Conservation (phyloP, 2,113 vertebrate genomes). For the Hippocampus mohnikei region DNA sequence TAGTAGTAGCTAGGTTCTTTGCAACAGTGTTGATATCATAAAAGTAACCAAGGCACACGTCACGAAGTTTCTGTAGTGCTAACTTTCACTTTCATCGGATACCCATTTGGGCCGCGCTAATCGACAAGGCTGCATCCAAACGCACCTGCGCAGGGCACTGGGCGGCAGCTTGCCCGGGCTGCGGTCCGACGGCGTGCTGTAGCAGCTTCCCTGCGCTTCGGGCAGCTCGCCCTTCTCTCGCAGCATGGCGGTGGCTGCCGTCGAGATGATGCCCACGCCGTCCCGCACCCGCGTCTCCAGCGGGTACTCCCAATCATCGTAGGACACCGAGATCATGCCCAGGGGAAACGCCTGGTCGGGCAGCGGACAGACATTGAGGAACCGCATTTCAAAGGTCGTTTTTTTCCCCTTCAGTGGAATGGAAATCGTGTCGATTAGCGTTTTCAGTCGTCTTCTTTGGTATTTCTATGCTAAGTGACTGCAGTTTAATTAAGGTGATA, state of each 20-base stretch:
- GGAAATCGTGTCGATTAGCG: background rate
- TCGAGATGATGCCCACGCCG: slow-evolving; percentile 87
- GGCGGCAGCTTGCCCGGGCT: slow-evolving; percentile 77
- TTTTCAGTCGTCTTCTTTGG: background rate
- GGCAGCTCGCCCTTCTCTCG: slow-evolving; percentile 89
- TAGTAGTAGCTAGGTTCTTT: background rate
- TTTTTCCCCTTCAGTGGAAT: background rate
- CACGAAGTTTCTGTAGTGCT: background rate
- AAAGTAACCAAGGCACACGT: background rate
- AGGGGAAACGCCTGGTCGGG: slow-evolving; percentile 79
- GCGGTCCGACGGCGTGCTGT: slow-evolving; percentile 78
- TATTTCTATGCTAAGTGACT: background rate
- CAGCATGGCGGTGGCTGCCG: slow-evolving; percentile 87
- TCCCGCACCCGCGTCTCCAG: slow-evolving; percentile 86
- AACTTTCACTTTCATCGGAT: background rate
- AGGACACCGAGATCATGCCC: slow-evolving; percentile 93
- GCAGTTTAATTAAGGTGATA: background rate
- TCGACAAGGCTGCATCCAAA: background rate
- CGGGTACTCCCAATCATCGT: slow-evolving; percentile 94
- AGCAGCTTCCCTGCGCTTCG: slow-evolving; percentile 88
- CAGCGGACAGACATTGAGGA: background rate
- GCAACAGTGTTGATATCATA: background rate
- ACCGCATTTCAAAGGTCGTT: background rate
- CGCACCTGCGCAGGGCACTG: slow-evolving; percentile 87
- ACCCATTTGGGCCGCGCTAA: background rate